Base-by-base conservation (phyloP, 2,797 vertebrate species). In the Enteromius mattozi region DNA sequence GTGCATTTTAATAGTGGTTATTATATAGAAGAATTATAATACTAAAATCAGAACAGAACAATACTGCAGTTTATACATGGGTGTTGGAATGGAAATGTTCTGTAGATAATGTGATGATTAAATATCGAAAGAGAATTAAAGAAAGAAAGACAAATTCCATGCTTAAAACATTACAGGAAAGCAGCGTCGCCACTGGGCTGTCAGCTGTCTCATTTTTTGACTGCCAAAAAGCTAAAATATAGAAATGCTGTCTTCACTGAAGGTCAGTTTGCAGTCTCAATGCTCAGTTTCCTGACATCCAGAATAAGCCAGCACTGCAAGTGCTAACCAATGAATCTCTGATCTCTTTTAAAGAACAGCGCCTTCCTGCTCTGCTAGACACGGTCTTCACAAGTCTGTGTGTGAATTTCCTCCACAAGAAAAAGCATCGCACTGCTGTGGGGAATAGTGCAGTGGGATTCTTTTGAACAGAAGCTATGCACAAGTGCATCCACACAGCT, bases 311-410 rank as follows among this genome's bases (percentile, higher is more conserved):
- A 14, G 66, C n/a, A 80, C 27, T 47, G 40, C 69, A 4, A 10
- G 56, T 37, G 24, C 80, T 63, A 82, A 75, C 59, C 56, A 51
- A 14, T 51, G 17, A 68, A 77, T 56, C 61, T 77, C 72, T 56
- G 61, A 69, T 83, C 47, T 76, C 35, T 30, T 76, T 16, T 54
- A 76, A 51, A 68, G 81, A 83, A 75, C 77, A 51, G 68, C 35
- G 59, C 80, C 65, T 80, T 80, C 68, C 40, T 63, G 80, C 65
- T 54, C 19, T 12, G 37, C 54, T 40, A 81, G 77, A 59, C 37
- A 30, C 2, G 1, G 4, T 14, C 61, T 59, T 70, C 12, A 54
- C 51, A 42, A 19, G 68, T 65, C 30, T 81, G 13, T 40, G 30
- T 70, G 24, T 27, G 51, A 68, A 65, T 82, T 65, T 49, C 12